Evolutionary conservation across 1,140 invertebrate genomes (phyloP).

Genomic region (Octopus sinensis): DNA sequence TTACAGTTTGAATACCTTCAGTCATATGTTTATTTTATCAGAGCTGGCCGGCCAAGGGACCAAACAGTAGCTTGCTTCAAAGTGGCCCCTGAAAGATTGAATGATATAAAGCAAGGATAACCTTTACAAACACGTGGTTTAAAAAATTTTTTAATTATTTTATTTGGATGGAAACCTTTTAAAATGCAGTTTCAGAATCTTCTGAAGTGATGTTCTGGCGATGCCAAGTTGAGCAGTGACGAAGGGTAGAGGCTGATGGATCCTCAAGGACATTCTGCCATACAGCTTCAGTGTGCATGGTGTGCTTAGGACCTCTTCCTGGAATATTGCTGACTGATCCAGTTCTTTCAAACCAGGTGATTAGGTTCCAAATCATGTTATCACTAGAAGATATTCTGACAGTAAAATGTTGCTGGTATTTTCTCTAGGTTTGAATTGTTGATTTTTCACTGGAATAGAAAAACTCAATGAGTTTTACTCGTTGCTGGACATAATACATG

Average conservation of each 20-base stretch:
- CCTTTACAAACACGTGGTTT: not conserved
- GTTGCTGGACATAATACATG: not conserved
- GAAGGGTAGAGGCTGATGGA: not conserved
- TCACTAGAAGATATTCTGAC: too few species aligned
- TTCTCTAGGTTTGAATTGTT: not conserved
- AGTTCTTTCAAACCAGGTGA: not conserved
- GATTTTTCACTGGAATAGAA: not conserved
- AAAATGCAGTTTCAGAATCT: not conserved
- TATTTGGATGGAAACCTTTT: not conserved
- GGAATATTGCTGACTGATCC: not conserved
- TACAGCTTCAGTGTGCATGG: not conserved
- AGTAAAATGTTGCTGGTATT: not conserved
- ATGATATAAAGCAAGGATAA: not conserved
- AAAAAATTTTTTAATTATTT: not conserved
- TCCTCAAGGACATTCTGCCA: not conserved
- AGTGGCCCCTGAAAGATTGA: not conserved
- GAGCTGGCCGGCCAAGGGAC: too few species aligned
- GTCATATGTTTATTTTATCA: too few species aligned
- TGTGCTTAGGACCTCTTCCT: not conserved
- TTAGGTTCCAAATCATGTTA: too few species aligned
- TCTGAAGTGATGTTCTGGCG: not conserved
- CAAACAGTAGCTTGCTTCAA: not conserved
- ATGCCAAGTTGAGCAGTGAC: not conserved
- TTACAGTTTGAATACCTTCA: too few species aligned
- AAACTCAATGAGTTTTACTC: not conserved